These are phyloP conservation scores for Clarias batrachus DNA, from an alignment of 2,113 vertebrate species.

Conservation along the genomic window DNA sequence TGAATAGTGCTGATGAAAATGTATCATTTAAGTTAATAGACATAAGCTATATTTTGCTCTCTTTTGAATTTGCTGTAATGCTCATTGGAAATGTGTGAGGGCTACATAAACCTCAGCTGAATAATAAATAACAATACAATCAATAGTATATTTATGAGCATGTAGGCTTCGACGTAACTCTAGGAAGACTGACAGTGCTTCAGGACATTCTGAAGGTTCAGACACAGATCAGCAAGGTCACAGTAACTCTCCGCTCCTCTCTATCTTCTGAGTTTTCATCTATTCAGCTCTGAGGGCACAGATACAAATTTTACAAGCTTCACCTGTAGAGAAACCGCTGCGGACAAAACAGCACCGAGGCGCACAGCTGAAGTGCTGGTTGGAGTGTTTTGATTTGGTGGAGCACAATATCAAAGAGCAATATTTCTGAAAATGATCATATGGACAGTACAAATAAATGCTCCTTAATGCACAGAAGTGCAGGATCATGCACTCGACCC, in stretches of 20 bases:
- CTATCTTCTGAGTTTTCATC: not conserved
- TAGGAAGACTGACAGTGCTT: constrained; percentile 10
- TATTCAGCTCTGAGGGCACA: constrained; percentile 27
- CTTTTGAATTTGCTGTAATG: not conserved
- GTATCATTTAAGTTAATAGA: not conserved
- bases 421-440: not conserved
- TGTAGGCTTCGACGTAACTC: not conserved
- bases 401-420: not conserved
- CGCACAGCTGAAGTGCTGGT: constrained; percentile 1
- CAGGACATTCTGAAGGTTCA: constrained; percentile 9
- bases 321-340: constrained; percentile 11
- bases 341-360: constrained; percentile 12
- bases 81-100: not conserved
- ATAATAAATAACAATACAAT: not conserved
- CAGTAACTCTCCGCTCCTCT: not conserved
- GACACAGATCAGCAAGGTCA: constrained; percentile 15
- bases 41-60: not conserved
- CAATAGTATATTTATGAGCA: not conserved
- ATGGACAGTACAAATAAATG: not conserved
- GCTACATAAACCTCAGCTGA: not conserved
- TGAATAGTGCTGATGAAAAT: not conserved
- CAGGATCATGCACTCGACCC: not conserved
- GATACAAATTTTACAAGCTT: constrained; percentile 12
- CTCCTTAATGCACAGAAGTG: not conserved
- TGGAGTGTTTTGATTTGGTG: not conserved